Conservation (phyloP, 2,797 vertebrate species). For the Danio albolineatus region DNA sequence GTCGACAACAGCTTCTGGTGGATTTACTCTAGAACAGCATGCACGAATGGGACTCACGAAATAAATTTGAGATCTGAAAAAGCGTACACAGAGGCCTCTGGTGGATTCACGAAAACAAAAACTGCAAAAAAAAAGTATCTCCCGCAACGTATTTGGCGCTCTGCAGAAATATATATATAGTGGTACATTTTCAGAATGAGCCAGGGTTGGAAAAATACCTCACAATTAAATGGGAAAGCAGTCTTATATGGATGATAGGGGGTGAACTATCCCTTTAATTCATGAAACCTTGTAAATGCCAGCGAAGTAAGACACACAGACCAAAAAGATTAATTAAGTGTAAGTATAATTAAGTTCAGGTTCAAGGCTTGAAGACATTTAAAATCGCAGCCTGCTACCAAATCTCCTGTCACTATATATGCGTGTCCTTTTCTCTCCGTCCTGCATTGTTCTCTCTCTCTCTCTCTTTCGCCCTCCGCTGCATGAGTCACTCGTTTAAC, state of each 20-base stretch:
- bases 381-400: background rate
- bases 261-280: background rate
- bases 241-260: background rate
- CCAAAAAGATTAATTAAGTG: conserved; percentile 5
- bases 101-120: too few species aligned
- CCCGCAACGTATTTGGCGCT: too few species aligned
- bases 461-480: background rate
- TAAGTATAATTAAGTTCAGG: background rate
- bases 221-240: background rate
- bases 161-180: too few species aligned
- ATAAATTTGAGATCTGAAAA: too few species aligned
- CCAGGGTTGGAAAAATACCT: background rate
- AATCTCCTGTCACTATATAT: background rate
- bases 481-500: conserved; percentile 27
- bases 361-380: background rate
- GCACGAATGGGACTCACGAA: too few species aligned
- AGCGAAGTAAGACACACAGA: background rate
- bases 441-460: conserved; percentile 36
- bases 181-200: too few species aligned
- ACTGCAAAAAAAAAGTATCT: too few species aligned
- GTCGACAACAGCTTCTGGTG: too few species aligned
- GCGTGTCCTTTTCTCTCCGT: background rate
- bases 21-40: too few species aligned
- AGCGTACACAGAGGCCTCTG: too few species aligned
- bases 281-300: background rate